Conservation (phyloP, 2,888 invertebrate species). For the Drosophila infuscata region DNA sequence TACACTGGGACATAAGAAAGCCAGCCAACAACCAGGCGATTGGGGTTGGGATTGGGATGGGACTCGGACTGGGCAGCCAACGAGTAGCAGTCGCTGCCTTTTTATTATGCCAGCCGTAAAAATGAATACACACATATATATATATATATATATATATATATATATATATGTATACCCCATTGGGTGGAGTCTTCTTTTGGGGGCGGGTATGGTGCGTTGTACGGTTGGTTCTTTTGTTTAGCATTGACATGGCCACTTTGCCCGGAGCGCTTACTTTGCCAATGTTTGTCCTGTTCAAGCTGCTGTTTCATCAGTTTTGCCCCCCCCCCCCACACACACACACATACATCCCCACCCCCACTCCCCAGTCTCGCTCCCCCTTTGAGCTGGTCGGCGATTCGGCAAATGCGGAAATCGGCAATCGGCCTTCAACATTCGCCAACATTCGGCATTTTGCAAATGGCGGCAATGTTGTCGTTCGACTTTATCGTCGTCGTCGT, state of each 20-base stretch:
- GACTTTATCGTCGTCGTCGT: constrained; percentile 26
- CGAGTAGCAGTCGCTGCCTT: constrained; percentile 44
- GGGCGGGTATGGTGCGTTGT: constrained; percentile 14
- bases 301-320: constrained; percentile 46
- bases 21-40: constrained; percentile 76
- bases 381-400: constrained; percentile 23
- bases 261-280: constrained; percentile 72
- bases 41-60: constrained; percentile 57
- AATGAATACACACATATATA: background rate
- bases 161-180: constrained; percentile 11
- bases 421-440: constrained; percentile 26
- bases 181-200: constrained; percentile 37
- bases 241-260: constrained; percentile 83
- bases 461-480: constrained; percentile 30
- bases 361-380: constrained; percentile 26
- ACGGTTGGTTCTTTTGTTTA: constrained; percentile 78
- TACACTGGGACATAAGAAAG: constrained; percentile 71
- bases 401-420: constrained; percentile 31
- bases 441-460: constrained; percentile 25
- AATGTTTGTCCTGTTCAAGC: constrained; percentile 69
- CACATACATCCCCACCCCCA: rapidly evolving
- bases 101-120: background rate
- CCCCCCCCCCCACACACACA: too few species aligned
- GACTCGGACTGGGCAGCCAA: constrained; percentile 58
- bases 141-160: background rate